A percentile compares a stretch with the other conserved stretches of the same genome.
phyloP scores from a whole-genome alignment of 2,888 invertebrate species.

The Lapara coniferarum region DNA sequence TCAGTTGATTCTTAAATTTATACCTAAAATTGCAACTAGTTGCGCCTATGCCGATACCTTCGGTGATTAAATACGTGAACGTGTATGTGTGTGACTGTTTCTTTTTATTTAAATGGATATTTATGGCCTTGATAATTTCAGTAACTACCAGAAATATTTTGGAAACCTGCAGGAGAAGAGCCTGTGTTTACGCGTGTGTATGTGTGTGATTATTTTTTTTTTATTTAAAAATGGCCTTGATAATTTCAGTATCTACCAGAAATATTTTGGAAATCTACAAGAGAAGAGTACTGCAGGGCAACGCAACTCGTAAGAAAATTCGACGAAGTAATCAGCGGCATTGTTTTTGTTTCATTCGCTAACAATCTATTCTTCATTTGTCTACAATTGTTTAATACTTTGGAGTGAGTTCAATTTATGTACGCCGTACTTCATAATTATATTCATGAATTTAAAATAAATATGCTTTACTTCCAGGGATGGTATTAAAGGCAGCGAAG shows the following conservation, averaged over 20 bases:
- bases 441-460: background rate
- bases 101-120: too few species aligned
- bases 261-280: conserved; percentile 86
- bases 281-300: conserved; percentile 86
- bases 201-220: too few species aligned
- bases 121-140: conserved; percentile 45
- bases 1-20: too few species aligned
- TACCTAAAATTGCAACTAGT: too few species aligned
- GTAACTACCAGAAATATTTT: conserved; percentile 86
- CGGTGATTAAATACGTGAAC: too few species aligned
- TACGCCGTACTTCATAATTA: background rate
- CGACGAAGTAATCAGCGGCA: conserved; percentile 85
- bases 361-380: conserved; percentile 90
- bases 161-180: conserved; percentile 86
- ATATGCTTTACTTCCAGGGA: conserved; percentile 44
- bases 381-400: conserved; percentile 87
- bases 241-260: conserved; percentile 82
- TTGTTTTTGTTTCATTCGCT: conserved; percentile 87
- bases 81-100: too few species aligned
- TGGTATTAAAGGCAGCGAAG: conserved; percentile 55
- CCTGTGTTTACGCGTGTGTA: too few species aligned
- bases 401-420: conserved; percentile 79
- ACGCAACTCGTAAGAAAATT: conserved; percentile 84
- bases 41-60: too few species aligned
- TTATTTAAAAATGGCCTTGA: background rate